Evolutionary conservation across 2,797 vertebrate species (phyloP).

Genomic region (Bucorvus abyssinicus): DNA sequence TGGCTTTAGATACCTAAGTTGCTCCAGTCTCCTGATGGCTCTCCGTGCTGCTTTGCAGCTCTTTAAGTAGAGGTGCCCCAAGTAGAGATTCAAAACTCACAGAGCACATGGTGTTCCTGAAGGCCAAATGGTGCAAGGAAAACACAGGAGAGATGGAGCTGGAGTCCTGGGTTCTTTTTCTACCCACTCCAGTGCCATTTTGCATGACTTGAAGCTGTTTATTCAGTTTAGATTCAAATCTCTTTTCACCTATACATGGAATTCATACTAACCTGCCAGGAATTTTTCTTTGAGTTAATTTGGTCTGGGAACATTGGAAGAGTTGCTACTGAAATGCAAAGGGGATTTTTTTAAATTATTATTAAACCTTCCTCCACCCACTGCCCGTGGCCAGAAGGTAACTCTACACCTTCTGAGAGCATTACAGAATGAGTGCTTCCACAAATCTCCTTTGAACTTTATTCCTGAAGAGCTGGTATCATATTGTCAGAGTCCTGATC

Average conservation of each 20-base stretch:
- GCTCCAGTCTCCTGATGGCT: background rate
- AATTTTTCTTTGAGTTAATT: constrained; percentile 6
- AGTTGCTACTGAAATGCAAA: background rate
- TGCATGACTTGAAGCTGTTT: background rate
- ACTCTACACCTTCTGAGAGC: background rate
- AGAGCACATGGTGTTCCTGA: background rate
- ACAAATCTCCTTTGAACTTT: background rate
- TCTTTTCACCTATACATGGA: constrained; percentile 15
- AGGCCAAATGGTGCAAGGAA: background rate
- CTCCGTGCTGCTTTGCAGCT: background rate
- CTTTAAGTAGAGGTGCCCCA: background rate
- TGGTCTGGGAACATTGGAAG: background rate
- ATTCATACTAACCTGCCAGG: constrained; percentile 7
- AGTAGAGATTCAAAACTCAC: background rate
- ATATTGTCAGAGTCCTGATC: background rate
- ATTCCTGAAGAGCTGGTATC: background rate
- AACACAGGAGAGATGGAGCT: background rate
- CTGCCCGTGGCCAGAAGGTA: background rate
- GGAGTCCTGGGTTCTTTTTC: background rate
- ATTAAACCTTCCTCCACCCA: background rate
- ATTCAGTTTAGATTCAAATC: background rate
- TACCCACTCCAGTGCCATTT: background rate
- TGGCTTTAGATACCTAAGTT: background rate
- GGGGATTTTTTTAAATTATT: background rate
- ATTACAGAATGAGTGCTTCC: background rate